These are phyloP conservation scores for Geococcyx californianus DNA, from an alignment of 2,113 vertebrate genomes.

Conservation along the genomic window DNA sequence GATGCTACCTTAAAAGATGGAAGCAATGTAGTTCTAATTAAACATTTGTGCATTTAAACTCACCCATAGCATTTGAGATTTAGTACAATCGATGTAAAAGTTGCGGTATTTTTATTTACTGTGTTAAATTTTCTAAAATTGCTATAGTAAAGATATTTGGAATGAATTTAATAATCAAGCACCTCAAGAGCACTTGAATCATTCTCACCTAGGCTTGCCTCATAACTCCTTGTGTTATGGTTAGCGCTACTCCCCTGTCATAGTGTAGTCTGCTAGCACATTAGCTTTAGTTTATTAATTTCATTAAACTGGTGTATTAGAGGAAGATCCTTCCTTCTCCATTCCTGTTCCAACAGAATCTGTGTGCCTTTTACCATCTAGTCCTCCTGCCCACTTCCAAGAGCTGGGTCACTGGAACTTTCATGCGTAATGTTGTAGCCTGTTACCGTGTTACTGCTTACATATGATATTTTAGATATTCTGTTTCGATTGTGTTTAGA, in stretches of 20 bases:
- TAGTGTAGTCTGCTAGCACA: neutral
- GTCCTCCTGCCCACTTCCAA: neutral
- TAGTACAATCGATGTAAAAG: neutral
- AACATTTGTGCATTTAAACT: neutral
- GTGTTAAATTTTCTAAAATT: neutral
- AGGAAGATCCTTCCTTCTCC: neutral
- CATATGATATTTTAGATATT: neutral
- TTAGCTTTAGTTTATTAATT: neutral
- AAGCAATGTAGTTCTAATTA: neutral
- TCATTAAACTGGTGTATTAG: neutral
- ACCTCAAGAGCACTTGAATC: neutral
- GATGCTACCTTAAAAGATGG: neutral
- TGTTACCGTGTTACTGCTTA: neutral
- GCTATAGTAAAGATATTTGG: neutral
- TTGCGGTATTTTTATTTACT: neutral
- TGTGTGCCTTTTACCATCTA: neutral
- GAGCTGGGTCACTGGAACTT: neutral
- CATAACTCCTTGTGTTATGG: neutral
- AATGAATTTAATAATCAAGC: neutral
- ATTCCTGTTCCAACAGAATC: neutral
- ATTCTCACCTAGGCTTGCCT: neutral
- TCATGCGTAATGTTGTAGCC: neutral
- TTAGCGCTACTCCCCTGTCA: neutral
- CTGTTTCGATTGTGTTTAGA: neutral
- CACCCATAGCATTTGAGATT: neutral